Percentiles rank a stretch among this genome's conserved stretches.
phyloP scores from a whole-genome alignment of 2,888 invertebrate genomes.

The Schizaphis graminum region DNA sequence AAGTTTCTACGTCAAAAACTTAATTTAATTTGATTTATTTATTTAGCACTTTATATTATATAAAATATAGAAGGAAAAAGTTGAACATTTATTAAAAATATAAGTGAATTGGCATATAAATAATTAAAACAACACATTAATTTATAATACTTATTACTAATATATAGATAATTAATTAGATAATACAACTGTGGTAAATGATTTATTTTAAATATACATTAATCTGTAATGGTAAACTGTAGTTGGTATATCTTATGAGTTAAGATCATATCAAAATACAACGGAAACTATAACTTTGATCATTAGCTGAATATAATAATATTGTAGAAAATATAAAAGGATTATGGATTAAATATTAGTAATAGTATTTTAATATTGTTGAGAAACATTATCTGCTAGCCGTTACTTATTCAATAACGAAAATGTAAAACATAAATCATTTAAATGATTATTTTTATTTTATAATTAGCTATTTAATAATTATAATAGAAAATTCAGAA shows the following conservation, averaged over 20 bases:
- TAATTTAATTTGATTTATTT: slow-evolving; percentile 33
- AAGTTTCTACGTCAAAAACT: slow-evolving; percentile 40
- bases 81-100: slow-evolving; percentile 17
- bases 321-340: not conserved
- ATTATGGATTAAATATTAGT: not conserved
- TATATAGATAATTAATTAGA: not conserved
- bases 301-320: slow-evolving; percentile 7
- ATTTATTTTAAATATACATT: slow-evolving; percentile 14
- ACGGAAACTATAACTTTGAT: slow-evolving; percentile 13
- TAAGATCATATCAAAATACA: not conserved
- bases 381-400: not conserved
- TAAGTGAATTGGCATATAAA: not conserved
- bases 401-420: not conserved
- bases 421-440: not conserved
- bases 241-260: not conserved
- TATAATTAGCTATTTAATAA: not conserved
- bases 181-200: not conserved
- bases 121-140: not conserved
- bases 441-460: not conserved
- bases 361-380: not conserved
- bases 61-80: not conserved
- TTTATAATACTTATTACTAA: not conserved
- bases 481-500: not conserved
- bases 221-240: not conserved
- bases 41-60: not conserved